These are phyloP conservation scores for Entomobrya proxima DNA, from an alignment of 2,888 invertebrate genomes.

Conservation along the genomic window DNA sequence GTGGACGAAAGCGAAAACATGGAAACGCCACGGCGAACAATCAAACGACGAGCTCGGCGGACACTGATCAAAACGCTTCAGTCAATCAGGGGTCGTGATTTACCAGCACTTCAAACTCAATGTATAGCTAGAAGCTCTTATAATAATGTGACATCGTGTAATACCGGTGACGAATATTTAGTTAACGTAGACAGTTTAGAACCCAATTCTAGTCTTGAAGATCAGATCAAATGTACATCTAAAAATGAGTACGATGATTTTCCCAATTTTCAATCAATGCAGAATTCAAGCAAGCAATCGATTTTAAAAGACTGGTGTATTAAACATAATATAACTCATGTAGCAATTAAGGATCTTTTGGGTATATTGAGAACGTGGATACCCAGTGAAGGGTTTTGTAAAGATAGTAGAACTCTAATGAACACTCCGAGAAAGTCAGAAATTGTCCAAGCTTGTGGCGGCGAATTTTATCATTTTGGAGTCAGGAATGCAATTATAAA, in stretches of 20 bases:
- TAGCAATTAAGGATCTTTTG: not conserved
- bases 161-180: not conserved
- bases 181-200: too few relatives aligned
- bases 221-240: too few relatives aligned
- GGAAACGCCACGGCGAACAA: conserved; percentile 16
- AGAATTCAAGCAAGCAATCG: not conserved
- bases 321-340: not conserved
- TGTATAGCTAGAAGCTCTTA: too few relatives aligned
- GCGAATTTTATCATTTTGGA: not conserved
- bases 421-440: not conserved
- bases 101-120: not conserved
- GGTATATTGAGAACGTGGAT: not conserved
- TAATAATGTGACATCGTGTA: not conserved
- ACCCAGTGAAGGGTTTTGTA: not conserved
- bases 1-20: not conserved
- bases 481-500: not conserved
- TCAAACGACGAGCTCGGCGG: not conserved
- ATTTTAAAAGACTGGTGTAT: not conserved
- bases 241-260: not conserved
- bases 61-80: not conserved
- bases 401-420: not conserved
- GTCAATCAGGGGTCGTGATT: not conserved
- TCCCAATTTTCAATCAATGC: not conserved
- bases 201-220: too few relatives aligned
- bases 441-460: not conserved